These are phyloP conservation scores for Oreochromis grahami DNA, from an alignment of 2,797 vertebrate species.

Conservation along the genomic window DNA sequence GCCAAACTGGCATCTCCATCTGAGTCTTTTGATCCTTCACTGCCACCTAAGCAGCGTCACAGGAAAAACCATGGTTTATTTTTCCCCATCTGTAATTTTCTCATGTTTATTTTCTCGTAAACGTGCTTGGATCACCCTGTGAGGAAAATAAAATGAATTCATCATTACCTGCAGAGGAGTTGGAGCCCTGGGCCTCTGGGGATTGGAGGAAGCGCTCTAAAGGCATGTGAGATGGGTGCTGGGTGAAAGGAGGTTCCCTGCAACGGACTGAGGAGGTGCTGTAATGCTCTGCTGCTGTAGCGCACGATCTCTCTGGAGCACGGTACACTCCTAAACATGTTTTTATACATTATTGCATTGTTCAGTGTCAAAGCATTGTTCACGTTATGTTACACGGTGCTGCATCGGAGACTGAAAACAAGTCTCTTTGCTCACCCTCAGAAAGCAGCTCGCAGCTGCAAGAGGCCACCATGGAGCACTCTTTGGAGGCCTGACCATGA, in stretches of 20 bases:
- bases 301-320: constrained; percentile 76
- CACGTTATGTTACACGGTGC: not conserved
- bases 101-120: not conserved
- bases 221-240: constrained; percentile 85
- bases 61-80: not conserved
- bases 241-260: constrained; percentile 80
- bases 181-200: constrained; percentile 75
- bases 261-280: constrained; percentile 73
- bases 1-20: constrained; percentile 81
- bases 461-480: constrained; percentile 81
- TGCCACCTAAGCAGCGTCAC: constrained; percentile 54
- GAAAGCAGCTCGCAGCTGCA: constrained; percentile 93
- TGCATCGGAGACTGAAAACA: not conserved
- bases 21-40: constrained; percentile 71
- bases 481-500: constrained; percentile 82
- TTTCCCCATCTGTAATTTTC: not conserved
- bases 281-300: constrained; percentile 65
- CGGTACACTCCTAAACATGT: constrained; percentile 76
- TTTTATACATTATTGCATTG: not conserved
- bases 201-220: constrained; percentile 92
- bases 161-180: constrained; percentile 73
- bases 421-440: constrained; percentile 78
- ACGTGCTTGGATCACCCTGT: not conserved
- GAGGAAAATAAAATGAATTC: not conserved
- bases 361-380: not conserved